Conservation (phyloP, 2,888 invertebrate species). For the Eurytoma californica region DNA sequence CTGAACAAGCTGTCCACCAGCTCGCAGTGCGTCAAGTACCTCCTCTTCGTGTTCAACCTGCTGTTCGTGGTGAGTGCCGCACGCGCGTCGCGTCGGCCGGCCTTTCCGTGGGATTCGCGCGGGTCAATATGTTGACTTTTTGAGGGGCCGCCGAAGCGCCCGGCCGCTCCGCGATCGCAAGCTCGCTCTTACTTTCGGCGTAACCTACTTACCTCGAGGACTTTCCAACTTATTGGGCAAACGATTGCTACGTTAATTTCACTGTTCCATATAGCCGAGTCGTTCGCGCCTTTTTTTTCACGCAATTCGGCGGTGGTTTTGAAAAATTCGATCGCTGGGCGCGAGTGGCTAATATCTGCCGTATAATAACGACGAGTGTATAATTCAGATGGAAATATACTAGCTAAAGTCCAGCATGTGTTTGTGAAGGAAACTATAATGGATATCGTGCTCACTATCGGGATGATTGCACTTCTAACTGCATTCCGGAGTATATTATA, state of each 20-base stretch:
- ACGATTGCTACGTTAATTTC: not conserved
- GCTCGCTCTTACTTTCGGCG: not conserved
- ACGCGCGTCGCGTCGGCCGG: not conserved
- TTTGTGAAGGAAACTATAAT: too few relatives aligned
- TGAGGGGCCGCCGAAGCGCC: not conserved
- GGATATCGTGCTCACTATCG: too few relatives aligned
- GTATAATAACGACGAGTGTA: too few relatives aligned
- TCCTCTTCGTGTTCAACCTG: conserved; percentile 84
- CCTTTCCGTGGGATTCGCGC: not conserved
- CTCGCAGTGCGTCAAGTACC: conserved; percentile 82
- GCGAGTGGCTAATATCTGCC: too few relatives aligned
- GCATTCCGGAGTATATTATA: too few relatives aligned
- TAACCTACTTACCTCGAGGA: not conserved
- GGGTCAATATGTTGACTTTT: not conserved
- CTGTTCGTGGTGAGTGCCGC: conserved; percentile 84
- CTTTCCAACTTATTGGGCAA: not conserved
- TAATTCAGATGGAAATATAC: too few relatives aligned
- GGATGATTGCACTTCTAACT: too few relatives aligned
- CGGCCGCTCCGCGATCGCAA: not conserved
- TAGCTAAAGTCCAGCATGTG: too few relatives aligned
- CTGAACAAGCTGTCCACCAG: conserved; percentile 72
- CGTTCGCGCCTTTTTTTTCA: not conserved
- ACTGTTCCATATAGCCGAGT: not conserved
- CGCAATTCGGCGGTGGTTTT: too few relatives aligned
- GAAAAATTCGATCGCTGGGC: too few relatives aligned